Percentiles rank a stretch among this genome's conserved stretches.
phyloP scores from a whole-genome alignment of 2,113 vertebrate species.

The Barbus barbus region DNA sequence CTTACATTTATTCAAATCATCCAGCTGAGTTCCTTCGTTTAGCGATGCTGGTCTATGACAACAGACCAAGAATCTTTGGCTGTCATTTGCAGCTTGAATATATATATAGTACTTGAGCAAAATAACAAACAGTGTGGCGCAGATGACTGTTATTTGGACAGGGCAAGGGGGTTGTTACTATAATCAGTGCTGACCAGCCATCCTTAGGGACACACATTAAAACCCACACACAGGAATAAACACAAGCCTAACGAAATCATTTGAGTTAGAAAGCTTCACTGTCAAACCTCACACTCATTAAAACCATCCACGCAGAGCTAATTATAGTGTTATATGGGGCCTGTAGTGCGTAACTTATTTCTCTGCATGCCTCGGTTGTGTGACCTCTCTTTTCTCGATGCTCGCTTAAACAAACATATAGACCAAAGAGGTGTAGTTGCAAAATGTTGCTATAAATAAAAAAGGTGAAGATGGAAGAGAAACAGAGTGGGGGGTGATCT shows the following conservation, averaged over 20 bases:
- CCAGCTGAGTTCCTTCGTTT: slow-evolving; percentile 14
- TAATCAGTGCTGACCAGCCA: slow-evolving; percentile 52
- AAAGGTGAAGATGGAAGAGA: slow-evolving; percentile 35
- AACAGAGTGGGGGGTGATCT: neutral
- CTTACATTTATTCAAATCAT: slow-evolving; percentile 19
- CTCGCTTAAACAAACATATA: slow-evolving; percentile 45
- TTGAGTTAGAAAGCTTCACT: slow-evolving; percentile 53
- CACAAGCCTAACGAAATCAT: slow-evolving; percentile 51
- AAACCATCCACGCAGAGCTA: slow-evolving; percentile 50
- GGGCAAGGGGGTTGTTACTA: slow-evolving; percentile 54
- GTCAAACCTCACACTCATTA: slow-evolving; percentile 55
- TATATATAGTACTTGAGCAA: slow-evolving; percentile 54
- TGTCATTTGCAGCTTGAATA: slow-evolving; percentile 51
- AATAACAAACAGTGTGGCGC: slow-evolving; percentile 58
- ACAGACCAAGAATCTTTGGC: slow-evolving; percentile 41
- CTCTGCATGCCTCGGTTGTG: neutral
- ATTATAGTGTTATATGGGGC: slow-evolving; percentile 53
- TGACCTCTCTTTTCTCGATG: slow-evolving; percentile 34
- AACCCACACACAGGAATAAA: slow-evolving; percentile 59
- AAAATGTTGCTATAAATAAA: slow-evolving; percentile 68
- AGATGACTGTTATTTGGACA: slow-evolving; percentile 60
- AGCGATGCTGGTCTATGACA: slow-evolving; percentile 36
- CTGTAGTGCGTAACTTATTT: slow-evolving; percentile 34
- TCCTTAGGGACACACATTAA: slow-evolving; percentile 49
- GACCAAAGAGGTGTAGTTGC: slow-evolving; percentile 59